Evolutionary conservation across 2,888 invertebrate species (phyloP), one percentile per base, ranked within the genome.

Genomic region (Noctua fimbriata): DNA sequence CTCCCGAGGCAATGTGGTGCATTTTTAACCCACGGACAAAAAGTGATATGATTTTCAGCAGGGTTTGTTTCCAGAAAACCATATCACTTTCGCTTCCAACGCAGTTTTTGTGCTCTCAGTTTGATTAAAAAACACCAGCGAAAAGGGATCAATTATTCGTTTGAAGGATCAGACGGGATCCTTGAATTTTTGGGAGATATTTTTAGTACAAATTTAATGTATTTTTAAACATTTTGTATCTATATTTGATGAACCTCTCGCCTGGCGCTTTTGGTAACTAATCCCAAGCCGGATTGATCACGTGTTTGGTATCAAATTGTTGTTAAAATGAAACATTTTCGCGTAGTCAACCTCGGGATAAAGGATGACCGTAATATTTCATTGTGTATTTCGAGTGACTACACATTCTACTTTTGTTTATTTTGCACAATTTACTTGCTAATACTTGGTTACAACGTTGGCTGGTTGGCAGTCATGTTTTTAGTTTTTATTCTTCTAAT

Each of bases 1-100:
- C 77, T 87, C 89, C 83, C 83, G 73, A 78, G 78, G 80, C 73
- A 81, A 76, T n/a, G 75, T 72, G 81, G 71, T 92, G 87, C 89
- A 90, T 92, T 92, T 90, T 92, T 88, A 89, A 92, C 81, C 73
- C 72, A 83, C 47, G 21, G 70, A 73, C 72, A 84, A 87, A 84
- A 87, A 84, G 76, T 83, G 83, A 86, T 85, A 89, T 77, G 76
- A 82, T 84, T 84, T 85, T 69, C 47, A 67, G 67, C 76, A 74
- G 32, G 69, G 41, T 44, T 83, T 70, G 44, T 36, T 63, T 21
- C 10, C n/a, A 5, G 14, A n/a, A n/a, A n/a, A 58, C 14, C 5
- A 58, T 1, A 55, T 49, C 7, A 52, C 52, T 52, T 52, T 52
- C 10, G 21, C 10, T 58, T 71, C 32, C 14, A 44, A 10, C 41